Evolutionary conservation across 2,797 vertebrate genomes (phyloP), one percentile per base, ranked within the genome.

Genomic region (Spheniscus humboldti): DNA sequence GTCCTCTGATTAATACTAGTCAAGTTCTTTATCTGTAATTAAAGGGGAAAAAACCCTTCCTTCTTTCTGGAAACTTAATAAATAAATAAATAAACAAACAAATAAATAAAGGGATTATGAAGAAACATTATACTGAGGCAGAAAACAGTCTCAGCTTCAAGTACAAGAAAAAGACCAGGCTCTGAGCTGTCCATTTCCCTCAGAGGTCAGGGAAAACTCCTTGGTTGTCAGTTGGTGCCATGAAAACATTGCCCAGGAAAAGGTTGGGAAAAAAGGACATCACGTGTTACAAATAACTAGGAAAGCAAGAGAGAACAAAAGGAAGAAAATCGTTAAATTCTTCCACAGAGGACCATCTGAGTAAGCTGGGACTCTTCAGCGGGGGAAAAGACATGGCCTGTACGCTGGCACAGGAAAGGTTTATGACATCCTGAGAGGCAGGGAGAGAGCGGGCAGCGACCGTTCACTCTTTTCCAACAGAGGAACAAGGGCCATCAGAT

Each of bases 271-370:
- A 41, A 41, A 41, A 41, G 24, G 19, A 83, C 41, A 41, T 64
- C 18, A 24, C 2, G 5, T 9, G 7, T 69, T 74, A 86, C 0
- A 0, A 60, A 11, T 39, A 82, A 60, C 19, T 31, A 69, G 47
- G 41, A 89, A 86, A 74, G 62, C 18, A 67, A 81, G 39, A 57
- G 24, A 74, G 52, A 74, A 69, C 12, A 60, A 82, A 88, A 39
- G 13, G 25, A 76, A 59, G 64, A 82, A 83, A 74, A 60, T 69
- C 28, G 17, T 52, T 59, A 56, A 93, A 78, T 31, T 14, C 18
- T n/a, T 71, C 59, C 77, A 41, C n/a, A 59, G 43, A 76, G 19
- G 7, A 80, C 25, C n/a, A 56, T 16, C 43, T 67, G 27, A 8
- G 14, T 31, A 67, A 83, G 53, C 7, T 68, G 60, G 43, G 33